A percentile compares a stretch with the other conserved stretches of the same genome.
Conservation (phyloP, 2,113 vertebrate species). For the Mus musculus region DNA sequence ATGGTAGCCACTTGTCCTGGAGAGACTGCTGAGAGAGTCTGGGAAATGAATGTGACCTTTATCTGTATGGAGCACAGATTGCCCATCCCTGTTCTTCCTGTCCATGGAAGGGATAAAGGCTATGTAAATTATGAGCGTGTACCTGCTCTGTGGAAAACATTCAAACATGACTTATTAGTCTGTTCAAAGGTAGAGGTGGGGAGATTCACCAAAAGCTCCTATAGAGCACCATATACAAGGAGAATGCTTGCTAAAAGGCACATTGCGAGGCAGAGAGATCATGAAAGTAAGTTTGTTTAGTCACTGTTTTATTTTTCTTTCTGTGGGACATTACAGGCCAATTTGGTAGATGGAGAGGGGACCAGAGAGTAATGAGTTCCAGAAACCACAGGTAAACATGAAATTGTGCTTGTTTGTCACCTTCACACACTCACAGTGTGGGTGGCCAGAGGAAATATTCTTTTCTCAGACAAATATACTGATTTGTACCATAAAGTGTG, state of each 20-base stretch:
- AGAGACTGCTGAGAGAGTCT: slow-evolving; percentile 6
- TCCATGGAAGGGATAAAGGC: slow-evolving; percentile 3
- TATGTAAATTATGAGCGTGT: slow-evolving; percentile 55
- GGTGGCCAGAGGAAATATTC: slow-evolving; percentile 18
- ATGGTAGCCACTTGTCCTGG: slow-evolving; percentile 53
- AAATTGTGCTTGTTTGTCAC: neutral
- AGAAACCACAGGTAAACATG: neutral
- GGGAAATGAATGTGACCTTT: slow-evolving; percentile 65
- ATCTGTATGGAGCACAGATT: slow-evolving; percentile 27
- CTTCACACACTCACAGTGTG: neutral
- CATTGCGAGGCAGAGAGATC: neutral
- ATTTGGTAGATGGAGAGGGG: neutral
- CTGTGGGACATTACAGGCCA: neutral
- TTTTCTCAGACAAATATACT: neutral
- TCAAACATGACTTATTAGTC: neutral
- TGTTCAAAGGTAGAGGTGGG: neutral
- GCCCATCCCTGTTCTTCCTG: neutral
- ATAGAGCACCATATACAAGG: neutral
- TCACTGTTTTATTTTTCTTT: slow-evolving; percentile 14
- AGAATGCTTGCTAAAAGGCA: neutral
- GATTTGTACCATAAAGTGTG: neutral
- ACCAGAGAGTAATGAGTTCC: neutral
- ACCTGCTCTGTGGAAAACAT: neutral
- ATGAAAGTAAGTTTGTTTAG: neutral
- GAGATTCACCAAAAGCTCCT: neutral